Conservation (phyloP, 2,888 invertebrate genomes). For the Elysia crispata region DNA sequence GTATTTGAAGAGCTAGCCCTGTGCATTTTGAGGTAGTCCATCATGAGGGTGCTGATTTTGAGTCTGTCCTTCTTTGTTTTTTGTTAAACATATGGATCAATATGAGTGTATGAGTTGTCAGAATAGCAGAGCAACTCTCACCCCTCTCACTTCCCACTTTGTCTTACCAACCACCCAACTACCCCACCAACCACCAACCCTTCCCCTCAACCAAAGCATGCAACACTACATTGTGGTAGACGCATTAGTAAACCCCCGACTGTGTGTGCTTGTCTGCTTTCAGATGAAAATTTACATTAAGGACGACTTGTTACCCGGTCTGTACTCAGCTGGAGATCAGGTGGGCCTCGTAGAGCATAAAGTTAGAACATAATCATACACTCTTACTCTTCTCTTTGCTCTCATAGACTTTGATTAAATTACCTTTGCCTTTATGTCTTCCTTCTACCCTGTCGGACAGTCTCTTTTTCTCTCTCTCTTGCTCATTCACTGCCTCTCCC, state of each 20-base stretch:
- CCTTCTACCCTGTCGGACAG: too few relatives aligned
- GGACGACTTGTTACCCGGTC: slow-evolving; percentile 95
- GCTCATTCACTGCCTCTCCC: not conserved
- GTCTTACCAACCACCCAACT: not conserved
- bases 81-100: too few relatives aligned
- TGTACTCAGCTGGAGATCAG: slow-evolving; percentile 98
- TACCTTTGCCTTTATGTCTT: too few relatives aligned
- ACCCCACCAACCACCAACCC: not conserved
- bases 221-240: slow-evolving; percentile 17
- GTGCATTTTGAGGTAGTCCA: too few relatives aligned
- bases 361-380: not conserved
- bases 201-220: not conserved
- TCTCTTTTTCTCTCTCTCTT: too few relatives aligned
- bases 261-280: slow-evolving; percentile 50
- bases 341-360: slow-evolving; percentile 79
- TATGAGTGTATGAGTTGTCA: too few relatives aligned
- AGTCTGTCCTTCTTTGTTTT: too few relatives aligned
- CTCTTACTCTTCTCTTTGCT: too few relatives aligned
- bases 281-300: slow-evolving; percentile 96
- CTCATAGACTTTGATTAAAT: too few relatives aligned
- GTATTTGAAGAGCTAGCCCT: too few relatives aligned
- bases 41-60: too few relatives aligned
- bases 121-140: not conserved
- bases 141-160: not conserved
- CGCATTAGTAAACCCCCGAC: not conserved